phyloP scores from a whole-genome alignment of 2,888 invertebrate genomes.

The Cantharis rustica region DNA sequence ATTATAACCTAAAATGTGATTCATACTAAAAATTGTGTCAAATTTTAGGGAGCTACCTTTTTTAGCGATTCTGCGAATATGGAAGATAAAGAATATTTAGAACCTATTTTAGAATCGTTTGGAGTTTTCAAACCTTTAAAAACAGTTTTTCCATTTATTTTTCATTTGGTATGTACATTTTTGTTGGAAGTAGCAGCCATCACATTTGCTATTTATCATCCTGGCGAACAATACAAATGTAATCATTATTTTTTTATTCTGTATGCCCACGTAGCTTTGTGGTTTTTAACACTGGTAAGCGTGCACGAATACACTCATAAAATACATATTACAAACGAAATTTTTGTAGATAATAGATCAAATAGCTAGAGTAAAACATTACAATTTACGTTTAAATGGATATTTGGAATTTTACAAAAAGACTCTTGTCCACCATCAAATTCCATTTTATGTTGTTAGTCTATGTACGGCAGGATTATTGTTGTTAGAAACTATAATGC shows the following conservation, averaged over 20 bases:
- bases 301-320: slow-evolving; percentile 5
- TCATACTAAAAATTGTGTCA: slow-evolving; percentile 13
- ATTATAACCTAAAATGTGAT: slow-evolving; percentile 12
- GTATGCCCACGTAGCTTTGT: slow-evolving; percentile 62
- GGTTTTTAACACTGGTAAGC: slow-evolving; percentile 64
- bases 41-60: slow-evolving; percentile 54
- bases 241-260: slow-evolving; percentile 64
- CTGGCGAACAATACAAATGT: slow-evolving; percentile 56
- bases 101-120: slow-evolving; percentile 52
- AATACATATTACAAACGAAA: not conserved
- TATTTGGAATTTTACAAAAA: slow-evolving; percentile 72
- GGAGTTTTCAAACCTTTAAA: slow-evolving; percentile 52
- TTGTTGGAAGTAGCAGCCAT: slow-evolving; percentile 51
- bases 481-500: slow-evolving; percentile 61
- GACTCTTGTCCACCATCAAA: slow-evolving; percentile 62
- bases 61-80: slow-evolving; percentile 54
- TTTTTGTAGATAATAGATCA: slow-evolving; percentile 61
- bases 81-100: slow-evolving; percentile 51
- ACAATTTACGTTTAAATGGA: slow-evolving; percentile 65
- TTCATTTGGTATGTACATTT: slow-evolving; percentile 48
- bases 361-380: slow-evolving; percentile 63
- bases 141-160: slow-evolving; percentile 47
- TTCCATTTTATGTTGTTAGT: slow-evolving; percentile 67
- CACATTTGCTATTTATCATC: slow-evolving; percentile 49
- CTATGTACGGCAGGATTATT: slow-evolving; percentile 65